A percentile compares a stretch with the other conserved stretches of the same genome.
Conservation (phyloP, 64 coral and sea anemone species). For the Dendrophyllia cribrosa region DNA sequence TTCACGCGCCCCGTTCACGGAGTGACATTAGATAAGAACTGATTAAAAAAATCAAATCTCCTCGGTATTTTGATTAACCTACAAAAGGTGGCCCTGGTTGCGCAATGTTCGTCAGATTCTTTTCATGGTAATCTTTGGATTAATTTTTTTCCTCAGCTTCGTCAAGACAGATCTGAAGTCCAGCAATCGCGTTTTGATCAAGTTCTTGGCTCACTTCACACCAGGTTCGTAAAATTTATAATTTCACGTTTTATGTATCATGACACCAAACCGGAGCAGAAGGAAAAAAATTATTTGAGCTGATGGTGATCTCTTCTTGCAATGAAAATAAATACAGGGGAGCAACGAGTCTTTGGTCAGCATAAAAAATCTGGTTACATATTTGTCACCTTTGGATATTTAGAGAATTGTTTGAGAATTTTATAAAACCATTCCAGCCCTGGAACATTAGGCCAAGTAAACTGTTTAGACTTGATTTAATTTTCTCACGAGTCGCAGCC, state of each 20-base stretch:
- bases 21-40: slow-evolving; percentile 21
- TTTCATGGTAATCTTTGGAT: slow-evolving; percentile 28
- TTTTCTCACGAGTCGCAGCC: neutral
- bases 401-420: neutral
- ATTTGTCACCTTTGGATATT: neutral
- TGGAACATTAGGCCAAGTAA: neutral
- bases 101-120: slow-evolving; percentile 47
- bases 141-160: neutral
- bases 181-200: neutral
- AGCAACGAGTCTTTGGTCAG: neutral
- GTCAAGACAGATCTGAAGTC: slow-evolving; percentile 5
- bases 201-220: too few species aligned
- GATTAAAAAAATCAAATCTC: neutral
- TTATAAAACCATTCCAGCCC: neutral
- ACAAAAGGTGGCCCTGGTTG: neutral
- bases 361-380: neutral
- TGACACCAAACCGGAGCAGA: neutral
- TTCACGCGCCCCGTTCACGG: slow-evolving; percentile 1
- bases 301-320: neutral
- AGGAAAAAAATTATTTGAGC: neutral
- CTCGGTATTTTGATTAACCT: slow-evolving; percentile 36
- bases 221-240: slow-evolving; percentile 22
- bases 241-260: neutral
- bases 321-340: neutral
- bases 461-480: slow-evolving; percentile 1